These are phyloP conservation scores for Chrysolina americana DNA, from an alignment of 2,888 invertebrate genomes.

Conservation along the genomic window DNA sequence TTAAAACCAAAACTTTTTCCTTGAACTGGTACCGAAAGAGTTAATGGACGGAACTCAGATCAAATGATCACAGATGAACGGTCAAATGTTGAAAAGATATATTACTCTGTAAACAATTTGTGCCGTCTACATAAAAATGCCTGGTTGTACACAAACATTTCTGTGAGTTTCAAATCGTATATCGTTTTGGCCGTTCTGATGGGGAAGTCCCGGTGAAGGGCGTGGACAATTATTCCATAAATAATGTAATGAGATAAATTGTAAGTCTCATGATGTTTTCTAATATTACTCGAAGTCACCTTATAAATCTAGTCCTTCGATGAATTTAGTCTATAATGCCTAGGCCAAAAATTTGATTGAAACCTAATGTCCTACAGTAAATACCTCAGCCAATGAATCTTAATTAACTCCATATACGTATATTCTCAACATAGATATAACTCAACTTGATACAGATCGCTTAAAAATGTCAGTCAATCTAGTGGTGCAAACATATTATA, in stretches of 20 bases:
- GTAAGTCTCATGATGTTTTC: not conserved
- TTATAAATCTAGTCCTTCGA: constrained; percentile 42
- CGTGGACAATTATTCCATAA: too few species aligned
- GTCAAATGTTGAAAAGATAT: constrained; percentile 59
- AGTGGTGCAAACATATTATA: constrained; percentile 23
- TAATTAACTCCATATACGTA: not conserved
- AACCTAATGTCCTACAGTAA: constrained; percentile 62
- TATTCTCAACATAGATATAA: not conserved
- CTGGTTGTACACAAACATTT: constrained; percentile 27
- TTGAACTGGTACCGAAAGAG: constrained; percentile 44
- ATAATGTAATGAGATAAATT: not conserved
- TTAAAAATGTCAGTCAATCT: constrained; percentile 42
- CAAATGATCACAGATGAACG: constrained; percentile 69
- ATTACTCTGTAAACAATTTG: constrained; percentile 52
- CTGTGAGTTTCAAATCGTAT: not conserved
- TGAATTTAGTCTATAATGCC: constrained; percentile 50
- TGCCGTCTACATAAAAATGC: constrained; percentile 39
- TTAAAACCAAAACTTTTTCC: not conserved
- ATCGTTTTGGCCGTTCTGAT: not conserved
- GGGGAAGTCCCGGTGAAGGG: not conserved
- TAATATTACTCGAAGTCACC: not conserved
- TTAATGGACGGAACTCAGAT: constrained; percentile 53
- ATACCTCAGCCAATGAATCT: constrained; percentile 65
- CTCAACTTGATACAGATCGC: constrained; percentile 43
- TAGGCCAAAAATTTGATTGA: constrained; percentile 65